Percentiles rank a stretch among this genome's conserved stretches.
Conservation (phyloP, 2,888 invertebrate genomes). For the Eupithecia subfuscata region DNA sequence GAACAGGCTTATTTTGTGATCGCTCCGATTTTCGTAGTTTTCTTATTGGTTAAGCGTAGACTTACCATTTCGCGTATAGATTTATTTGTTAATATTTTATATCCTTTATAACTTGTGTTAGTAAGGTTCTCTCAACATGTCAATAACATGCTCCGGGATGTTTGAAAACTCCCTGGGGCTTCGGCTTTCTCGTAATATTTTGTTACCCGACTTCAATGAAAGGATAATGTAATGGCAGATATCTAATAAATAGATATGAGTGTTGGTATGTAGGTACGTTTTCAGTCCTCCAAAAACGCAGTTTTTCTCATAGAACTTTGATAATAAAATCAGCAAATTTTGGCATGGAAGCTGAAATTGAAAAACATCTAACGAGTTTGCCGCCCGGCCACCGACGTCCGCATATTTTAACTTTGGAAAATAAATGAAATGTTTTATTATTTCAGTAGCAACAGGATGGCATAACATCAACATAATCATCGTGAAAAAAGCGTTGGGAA, state of each 20-base stretch:
- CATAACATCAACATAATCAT: background rate
- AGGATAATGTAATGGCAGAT: slow-evolving; percentile 3
- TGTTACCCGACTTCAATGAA: slow-evolving; percentile 8
- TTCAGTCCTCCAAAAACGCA: background rate
- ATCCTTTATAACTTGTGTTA: slow-evolving; percentile 15
- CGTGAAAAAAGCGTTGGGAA: background rate
- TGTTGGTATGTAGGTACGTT: background rate
- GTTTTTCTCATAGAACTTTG: background rate
- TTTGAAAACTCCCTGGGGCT: slow-evolving; percentile 26
- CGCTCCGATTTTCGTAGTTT: background rate
- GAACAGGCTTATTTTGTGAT: background rate
- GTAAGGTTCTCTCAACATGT: slow-evolving; percentile 24
- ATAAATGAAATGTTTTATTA: background rate
- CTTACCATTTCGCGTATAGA: slow-evolving; percentile 10
- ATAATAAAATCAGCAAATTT: background rate
- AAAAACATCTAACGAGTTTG: slow-evolving; percentile 7
- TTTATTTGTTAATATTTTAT: slow-evolving; percentile 7
- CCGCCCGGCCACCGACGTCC: background rate
- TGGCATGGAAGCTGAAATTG: background rate
- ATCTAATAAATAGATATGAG: background rate
- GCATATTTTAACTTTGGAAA: background rate
- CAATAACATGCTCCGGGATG: slow-evolving; percentile 26
- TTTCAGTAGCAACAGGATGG: background rate
- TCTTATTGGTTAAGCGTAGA: too few species aligned
- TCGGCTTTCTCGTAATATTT: slow-evolving; percentile 15